phyloP scores from a whole-genome alignment of 2,113 vertebrate genomes.

The Bubo blakistoni region DNA sequence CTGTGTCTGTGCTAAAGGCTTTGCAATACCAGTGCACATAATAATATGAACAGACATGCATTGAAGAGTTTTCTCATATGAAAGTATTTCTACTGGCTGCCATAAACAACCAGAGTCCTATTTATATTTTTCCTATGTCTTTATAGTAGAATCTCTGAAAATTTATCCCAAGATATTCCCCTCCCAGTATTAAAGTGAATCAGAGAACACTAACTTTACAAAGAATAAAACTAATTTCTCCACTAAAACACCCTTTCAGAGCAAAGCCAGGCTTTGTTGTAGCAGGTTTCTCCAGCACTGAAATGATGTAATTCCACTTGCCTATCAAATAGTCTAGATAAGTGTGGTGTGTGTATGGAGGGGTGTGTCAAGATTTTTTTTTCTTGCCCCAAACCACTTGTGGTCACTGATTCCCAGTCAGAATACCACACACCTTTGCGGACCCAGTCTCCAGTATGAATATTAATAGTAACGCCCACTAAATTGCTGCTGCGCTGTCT shows the following conservation, averaged over 20 bases:
- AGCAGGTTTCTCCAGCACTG: neutral
- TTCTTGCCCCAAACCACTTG: neutral
- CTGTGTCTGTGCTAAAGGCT: neutral
- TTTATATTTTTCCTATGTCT: neutral
- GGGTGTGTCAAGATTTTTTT: accelerated
- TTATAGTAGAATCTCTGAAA: neutral
- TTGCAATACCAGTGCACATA: neutral
- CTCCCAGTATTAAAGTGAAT: neutral
- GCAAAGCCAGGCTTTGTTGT: neutral
- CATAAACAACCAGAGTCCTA: neutral
- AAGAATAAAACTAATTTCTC: neutral
- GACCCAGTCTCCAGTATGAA: slow-evolving; percentile 97
- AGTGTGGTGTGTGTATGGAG: neutral
- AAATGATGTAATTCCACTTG: neutral
- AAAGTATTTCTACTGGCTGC: neutral
- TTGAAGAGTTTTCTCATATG: neutral
- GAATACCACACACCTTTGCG: slow-evolving; percentile 74
- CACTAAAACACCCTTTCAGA: neutral
- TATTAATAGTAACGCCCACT: slow-evolving; percentile 97
- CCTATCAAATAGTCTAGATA: accelerated
- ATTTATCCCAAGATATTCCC: neutral
- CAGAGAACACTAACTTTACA: neutral
- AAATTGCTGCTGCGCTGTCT: slow-evolving; percentile 97
- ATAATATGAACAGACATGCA: neutral
- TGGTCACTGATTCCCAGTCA: neutral